Base-by-base conservation (phyloP, 92 coral and sea anemone species). In the Palythoa caribaeorum region DNA sequence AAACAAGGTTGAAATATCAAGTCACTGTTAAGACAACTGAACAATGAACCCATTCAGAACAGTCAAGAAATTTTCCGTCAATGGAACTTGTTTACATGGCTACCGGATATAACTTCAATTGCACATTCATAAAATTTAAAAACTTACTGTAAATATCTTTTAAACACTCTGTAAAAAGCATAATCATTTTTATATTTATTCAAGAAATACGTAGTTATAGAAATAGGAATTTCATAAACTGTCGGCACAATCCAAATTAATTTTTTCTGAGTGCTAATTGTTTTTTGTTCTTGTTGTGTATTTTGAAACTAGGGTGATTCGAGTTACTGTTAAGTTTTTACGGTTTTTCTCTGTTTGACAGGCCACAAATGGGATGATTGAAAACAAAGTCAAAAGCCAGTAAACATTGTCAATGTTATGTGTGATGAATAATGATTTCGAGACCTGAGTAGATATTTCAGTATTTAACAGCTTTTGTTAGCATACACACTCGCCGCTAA, bases 341-440 rank as follows among this genome's bases (percentile, higher is more conserved):
- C 7, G 36, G 28, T 1, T 9, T 57, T 5, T 28, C 35, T 28
- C 21, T 80, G 52, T 66, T 80, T 62, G 73, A 70, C 73, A 20
- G 76, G 62, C 62, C 21, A 79, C 16, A 59, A 35, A 13, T 59
- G 14, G 54, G 36, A 36, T 81, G 86, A 66, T 44, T 65, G 60
- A 53, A 80, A 40, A 35, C 21, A 40, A 40, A 63, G 14, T 80
- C 11, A 40, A 63, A 62, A 38, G 21, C 20, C 35, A n/a, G 54
- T 81, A 81, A 81, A 81, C 59, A 66, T 55, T 66, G 86, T 35
- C 76, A 65, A 38, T 13, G 38, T 47, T 81, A 36, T 81, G 66
- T 81, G 86, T 47, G 76, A 37, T 39, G 9, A 55, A 81, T 63
- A 66, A 69, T 44, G 74, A 81, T 16, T 66, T 6, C 28, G 83